phyloP scores from a whole-genome alignment of 1,140 invertebrate species.

The Drosophila albomicans region DNA sequence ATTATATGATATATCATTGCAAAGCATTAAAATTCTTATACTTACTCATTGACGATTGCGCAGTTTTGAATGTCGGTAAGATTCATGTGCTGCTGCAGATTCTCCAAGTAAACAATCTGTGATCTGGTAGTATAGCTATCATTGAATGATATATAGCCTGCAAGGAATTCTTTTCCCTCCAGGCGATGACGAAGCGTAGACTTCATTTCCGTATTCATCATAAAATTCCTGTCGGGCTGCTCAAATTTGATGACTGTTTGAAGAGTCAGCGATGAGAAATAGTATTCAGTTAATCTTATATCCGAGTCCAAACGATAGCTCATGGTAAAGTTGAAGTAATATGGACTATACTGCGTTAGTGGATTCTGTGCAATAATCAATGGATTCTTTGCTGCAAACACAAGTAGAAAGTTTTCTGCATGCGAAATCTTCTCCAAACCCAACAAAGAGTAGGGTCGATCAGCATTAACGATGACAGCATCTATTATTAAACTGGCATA shows the following conservation, averaged over 20 bases:
- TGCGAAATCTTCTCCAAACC: constrained; percentile 20
- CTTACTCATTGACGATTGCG: constrained; percentile 25
- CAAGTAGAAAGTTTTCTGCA: constrained; percentile 25
- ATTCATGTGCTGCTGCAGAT: constrained; percentile 47
- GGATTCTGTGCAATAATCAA: constrained; percentile 19
- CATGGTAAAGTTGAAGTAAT: constrained; percentile 61
- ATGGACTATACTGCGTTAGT: not conserved
- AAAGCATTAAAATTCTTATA: not conserved
- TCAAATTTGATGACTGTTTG: constrained; percentile 22
- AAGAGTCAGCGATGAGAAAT: constrained; percentile 22
- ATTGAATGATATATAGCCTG: constrained; percentile 31
- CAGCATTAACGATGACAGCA: constrained; percentile 60
- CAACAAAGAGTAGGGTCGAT: constrained; percentile 37
- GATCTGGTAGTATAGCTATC: not conserved
- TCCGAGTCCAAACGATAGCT: constrained; percentile 66
- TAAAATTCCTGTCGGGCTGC: not conserved
- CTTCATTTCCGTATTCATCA: constrained; percentile 12
- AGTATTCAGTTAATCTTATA: constrained; percentile 51
- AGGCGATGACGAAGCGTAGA: not conserved
- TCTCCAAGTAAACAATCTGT: constrained; percentile 36
- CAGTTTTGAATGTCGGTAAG: constrained; percentile 18
- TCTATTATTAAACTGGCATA: constrained; percentile 26
- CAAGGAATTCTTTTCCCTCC: constrained; percentile 20
- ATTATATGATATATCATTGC: too few species aligned
- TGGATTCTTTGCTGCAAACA: constrained; percentile 43